Evolutionary conservation across 2,113 vertebrate genomes (phyloP).

Genomic region (Salminus brasiliensis): DNA sequence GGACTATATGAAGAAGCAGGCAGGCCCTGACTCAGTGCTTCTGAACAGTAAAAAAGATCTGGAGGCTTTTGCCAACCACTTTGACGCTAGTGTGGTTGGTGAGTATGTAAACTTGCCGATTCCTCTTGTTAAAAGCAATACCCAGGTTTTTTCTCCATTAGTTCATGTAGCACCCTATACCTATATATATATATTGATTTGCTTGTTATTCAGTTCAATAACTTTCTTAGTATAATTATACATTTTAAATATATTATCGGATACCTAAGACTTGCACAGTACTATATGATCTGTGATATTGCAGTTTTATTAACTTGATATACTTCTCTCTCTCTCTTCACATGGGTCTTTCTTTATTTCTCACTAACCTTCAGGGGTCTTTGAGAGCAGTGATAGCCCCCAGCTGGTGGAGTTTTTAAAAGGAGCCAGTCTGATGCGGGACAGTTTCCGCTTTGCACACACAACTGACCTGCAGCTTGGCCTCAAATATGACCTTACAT

Average conservation of each 20-base stretch:
- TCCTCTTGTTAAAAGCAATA: too few species aligned
- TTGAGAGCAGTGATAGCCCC: conserved; percentile 59
- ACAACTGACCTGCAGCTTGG: conserved; percentile 53
- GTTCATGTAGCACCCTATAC: too few species aligned
- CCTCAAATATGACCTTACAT: conserved; percentile 13
- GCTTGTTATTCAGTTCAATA: too few species aligned
- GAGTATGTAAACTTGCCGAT: conserved; percentile 5
- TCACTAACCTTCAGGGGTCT: conserved; percentile 65
- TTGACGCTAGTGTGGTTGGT: conserved; percentile 76
- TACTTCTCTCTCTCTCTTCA: neutral
- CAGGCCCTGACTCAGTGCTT: conserved; percentile 70
- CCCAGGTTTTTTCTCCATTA: too few species aligned
- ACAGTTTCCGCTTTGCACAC: conserved; percentile 75
- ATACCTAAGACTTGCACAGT: too few species aligned
- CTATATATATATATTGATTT: too few species aligned
- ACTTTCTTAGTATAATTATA: too few species aligned
- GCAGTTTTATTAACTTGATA: neutral
- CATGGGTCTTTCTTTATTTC: neutral
- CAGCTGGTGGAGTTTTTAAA: conserved; percentile 67
- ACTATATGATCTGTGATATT: neutral
- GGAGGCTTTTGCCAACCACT: conserved; percentile 67
- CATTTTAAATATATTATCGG: too few species aligned
- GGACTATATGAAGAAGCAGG: conserved; percentile 75
- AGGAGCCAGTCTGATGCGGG: conserved; percentile 69
- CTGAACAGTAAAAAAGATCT: conserved; percentile 67